Evolutionary conservation across 2,888 invertebrate genomes (phyloP).

Genomic region (Agonum fuliginosum): DNA sequence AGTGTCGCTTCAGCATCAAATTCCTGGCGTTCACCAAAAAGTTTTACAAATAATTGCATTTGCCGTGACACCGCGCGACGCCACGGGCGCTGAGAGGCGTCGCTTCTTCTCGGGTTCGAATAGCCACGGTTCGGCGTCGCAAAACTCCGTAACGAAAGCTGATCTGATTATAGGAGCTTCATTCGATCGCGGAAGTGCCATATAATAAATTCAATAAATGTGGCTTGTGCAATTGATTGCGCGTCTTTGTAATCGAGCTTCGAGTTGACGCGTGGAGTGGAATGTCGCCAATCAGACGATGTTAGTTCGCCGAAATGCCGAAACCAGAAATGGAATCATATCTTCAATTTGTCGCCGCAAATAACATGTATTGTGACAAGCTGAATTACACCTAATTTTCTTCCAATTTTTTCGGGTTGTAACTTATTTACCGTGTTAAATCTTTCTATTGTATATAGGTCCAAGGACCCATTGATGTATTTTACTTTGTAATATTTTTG

Average conservation of each 20-base stretch:
- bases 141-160: slow-evolving; percentile 53
- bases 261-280: slow-evolving; percentile 65
- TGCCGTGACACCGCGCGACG: slow-evolving; percentile 50
- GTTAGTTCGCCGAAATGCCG: slow-evolving; percentile 25
- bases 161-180: slow-evolving; percentile 56
- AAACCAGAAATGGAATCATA: slow-evolving; percentile 36
- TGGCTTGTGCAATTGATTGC: slow-evolving; percentile 73
- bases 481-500: too few relatives aligned
- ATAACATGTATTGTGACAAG: slow-evolving; percentile 32
- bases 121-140: neutral
- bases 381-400: slow-evolving; percentile 31
- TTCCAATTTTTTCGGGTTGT: neutral
- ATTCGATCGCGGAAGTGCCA: slow-evolving; percentile 67
- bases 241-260: slow-evolving; percentile 72
- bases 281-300: slow-evolving; percentile 41
- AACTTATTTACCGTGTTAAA: too few relatives aligned
- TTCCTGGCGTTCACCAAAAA: slow-evolving; percentile 45
- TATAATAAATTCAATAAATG: slow-evolving; percentile 73
- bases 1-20: slow-evolving; percentile 37
- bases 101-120: too few relatives aligned
- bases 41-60: slow-evolving; percentile 59
- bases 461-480: too few relatives aligned
- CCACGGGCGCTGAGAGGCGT: too few relatives aligned
- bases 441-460: too few relatives aligned
- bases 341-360: slow-evolving; percentile 34